Evolutionary conservation across 1,140 invertebrate genomes (phyloP).

Genomic region (Augochlora pura): DNA sequence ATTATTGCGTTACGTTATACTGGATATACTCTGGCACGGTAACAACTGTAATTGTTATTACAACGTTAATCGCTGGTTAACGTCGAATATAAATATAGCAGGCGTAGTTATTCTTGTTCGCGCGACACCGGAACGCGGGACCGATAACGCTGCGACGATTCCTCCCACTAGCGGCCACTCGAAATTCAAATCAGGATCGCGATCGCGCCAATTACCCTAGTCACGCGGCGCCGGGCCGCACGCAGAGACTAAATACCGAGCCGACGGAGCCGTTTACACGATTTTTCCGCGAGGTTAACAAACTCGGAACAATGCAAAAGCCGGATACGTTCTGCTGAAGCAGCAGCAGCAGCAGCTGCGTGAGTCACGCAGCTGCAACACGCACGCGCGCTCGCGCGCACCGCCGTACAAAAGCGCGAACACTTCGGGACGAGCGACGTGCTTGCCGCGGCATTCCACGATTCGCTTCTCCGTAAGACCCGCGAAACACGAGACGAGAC

Average conservation of each 20-base stretch:
- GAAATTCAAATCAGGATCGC: neutral
- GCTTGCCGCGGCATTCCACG: slow-evolving; percentile 36
- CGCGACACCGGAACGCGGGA: too few relatives aligned
- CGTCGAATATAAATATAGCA: too few relatives aligned
- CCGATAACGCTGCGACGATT: neutral
- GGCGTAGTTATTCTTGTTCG: too few relatives aligned
- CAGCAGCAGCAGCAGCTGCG: slow-evolving; percentile 31
- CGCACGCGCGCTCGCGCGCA: too few relatives aligned
- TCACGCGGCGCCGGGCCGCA: neutral
- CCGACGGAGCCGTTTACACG: neutral
- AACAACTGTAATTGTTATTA: too few relatives aligned
- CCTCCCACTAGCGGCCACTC: neutral
- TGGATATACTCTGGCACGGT: too few relatives aligned
- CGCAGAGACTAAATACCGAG: neutral
- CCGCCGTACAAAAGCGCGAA: too few relatives aligned
- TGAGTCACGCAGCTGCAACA: slow-evolving; percentile 32
- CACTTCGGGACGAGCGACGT: neutral
- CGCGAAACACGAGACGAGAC: slow-evolving; percentile 48
- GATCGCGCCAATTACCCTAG: neutral
- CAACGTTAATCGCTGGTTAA: too few relatives aligned
- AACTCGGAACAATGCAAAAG: slow-evolving; percentile 48
- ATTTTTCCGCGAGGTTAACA: slow-evolving; percentile 40
- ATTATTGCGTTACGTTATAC: too few relatives aligned
- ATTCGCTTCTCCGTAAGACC: slow-evolving; percentile 38
- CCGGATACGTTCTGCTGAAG: slow-evolving; percentile 27